Percentiles rank a stretch among this genome's conserved stretches.
phyloP scores from a whole-genome alignment of 2,888 invertebrate genomes.

The Eupithecia pulchellata region DNA sequence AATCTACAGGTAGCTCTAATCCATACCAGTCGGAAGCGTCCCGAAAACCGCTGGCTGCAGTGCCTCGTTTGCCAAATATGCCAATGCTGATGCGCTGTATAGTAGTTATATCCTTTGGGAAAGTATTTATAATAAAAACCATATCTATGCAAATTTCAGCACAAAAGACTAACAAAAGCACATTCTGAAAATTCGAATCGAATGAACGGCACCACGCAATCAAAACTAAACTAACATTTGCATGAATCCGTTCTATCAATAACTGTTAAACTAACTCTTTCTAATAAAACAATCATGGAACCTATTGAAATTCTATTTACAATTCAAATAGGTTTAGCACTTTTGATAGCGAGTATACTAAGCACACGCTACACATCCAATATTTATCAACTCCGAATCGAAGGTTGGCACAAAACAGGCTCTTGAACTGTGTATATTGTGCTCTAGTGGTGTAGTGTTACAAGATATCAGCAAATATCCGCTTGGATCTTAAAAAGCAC shows the following conservation, averaged over 20 bases:
- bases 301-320: not conserved
- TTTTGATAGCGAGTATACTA: constrained; percentile 2
- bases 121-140: not conserved
- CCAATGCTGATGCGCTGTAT: too few species aligned
- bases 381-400: constrained; percentile 8
- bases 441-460: not conserved
- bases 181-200: not conserved
- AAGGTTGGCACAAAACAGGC: constrained; percentile 7
- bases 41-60: too few species aligned
- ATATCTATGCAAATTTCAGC: not conserved
- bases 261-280: not conserved
- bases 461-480: not conserved
- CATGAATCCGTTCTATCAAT: not conserved
- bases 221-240: not conserved
- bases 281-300: not conserved
- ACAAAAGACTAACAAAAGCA: not conserved
- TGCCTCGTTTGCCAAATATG: too few species aligned
- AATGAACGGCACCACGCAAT: not conserved
- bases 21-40: too few species aligned
- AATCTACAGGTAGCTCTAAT: too few species aligned
- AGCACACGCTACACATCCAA: constrained; percentile 9
- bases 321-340: not conserved
- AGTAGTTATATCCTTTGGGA: too few species aligned
- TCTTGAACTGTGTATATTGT: not conserved
- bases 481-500: not conserved